Evolutionary conservation across 1,140 invertebrate species (phyloP), one percentile per base, ranked within the genome.

Genomic region (Pogonus chalceus): DNA sequence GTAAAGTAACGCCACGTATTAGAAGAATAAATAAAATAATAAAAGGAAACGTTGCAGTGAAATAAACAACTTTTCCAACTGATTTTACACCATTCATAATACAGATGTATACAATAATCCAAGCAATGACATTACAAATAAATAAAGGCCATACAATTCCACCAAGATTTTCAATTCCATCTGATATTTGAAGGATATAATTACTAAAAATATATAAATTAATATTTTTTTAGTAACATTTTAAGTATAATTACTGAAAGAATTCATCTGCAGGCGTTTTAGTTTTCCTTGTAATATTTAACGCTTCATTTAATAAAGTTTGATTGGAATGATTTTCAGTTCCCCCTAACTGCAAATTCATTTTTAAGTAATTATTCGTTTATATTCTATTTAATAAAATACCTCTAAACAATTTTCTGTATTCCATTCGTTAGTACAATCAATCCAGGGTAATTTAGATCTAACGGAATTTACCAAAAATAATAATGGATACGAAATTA

Each of bases 401-500:
- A 79, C 78, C 69, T 79, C 69, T 1, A 78, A 64, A 64, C 92
- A 96, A 23, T 79, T 69, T 0, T 75, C 68, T 0, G 88, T 90
- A 68, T 96, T 96, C 92, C 92, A 96, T 0, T 78, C 60, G 74
- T 96, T 90, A 63, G 84, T 75, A 67, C 93, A 97, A 56, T 77
- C 76, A 20, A 83, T 78, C 94, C 94, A 96, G 0, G 92, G 92
- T 7, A 96, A 76, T 39, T 82, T 81, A 10, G 73, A 65, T 18
- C 65, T 73, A 39, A 84, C 78, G 21, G 86, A 85, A 58, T 85
- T 83, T 20, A 79, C 78, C 50, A 87, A 79, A 74, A 92, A 97
- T 56, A 93, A 84, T 20, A 97, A 69, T 2, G 92, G 87, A 80
- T 92, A 96, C 1, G 91, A 82, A 60, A 96, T 90, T 57, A 97